Evolutionary conservation across 2,888 invertebrate species (phyloP).

Genomic region (Oxyscelio sp.): DNA sequence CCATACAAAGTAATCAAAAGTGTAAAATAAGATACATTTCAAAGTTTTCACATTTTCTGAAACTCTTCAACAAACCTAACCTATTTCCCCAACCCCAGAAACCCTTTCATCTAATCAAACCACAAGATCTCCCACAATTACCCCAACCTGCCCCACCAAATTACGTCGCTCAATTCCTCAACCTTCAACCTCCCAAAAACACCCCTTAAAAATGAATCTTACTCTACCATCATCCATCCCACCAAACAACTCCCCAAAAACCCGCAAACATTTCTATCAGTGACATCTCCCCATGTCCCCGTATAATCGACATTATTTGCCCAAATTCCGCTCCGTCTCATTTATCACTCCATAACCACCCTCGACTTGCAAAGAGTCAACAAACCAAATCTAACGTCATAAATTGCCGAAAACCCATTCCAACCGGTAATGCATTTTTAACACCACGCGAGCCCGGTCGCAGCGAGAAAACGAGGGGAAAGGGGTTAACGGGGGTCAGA

Average conservation of each 20-base stretch:
- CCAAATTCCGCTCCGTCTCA: conserved; percentile 49
- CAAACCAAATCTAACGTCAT: conserved; percentile 57
- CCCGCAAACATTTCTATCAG: conserved; percentile 45
- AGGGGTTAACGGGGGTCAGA: no score
- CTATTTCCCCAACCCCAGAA: no score
- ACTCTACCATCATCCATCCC: conserved; percentile 31
- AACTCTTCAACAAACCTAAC: no score
- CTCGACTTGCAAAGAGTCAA: conserved; percentile 49
- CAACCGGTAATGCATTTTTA: conserved; percentile 55
- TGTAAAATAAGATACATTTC: no score
- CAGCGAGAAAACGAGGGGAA: no score
- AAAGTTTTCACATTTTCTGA: no score
- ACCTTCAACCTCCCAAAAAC: neutral
- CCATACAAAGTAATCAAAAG: no score
- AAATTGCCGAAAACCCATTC: conserved; percentile 41
- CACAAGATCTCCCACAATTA: no score
- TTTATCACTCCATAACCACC: conserved; percentile 60
- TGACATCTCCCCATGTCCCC: conserved; percentile 41
- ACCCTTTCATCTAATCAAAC: no score
- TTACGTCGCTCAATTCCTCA: no score
- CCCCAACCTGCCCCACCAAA: no score
- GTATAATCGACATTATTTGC: conserved; percentile 64
- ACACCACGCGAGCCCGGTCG: no score
- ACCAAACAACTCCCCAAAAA: conserved; percentile 46
- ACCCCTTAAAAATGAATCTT: conserved; percentile 10